Percentiles rank a stretch among this genome's conserved stretches.
Evolutionary conservation across 2,888 invertebrate species (phyloP).

Genomic region (Spodoptera littoralis): DNA sequence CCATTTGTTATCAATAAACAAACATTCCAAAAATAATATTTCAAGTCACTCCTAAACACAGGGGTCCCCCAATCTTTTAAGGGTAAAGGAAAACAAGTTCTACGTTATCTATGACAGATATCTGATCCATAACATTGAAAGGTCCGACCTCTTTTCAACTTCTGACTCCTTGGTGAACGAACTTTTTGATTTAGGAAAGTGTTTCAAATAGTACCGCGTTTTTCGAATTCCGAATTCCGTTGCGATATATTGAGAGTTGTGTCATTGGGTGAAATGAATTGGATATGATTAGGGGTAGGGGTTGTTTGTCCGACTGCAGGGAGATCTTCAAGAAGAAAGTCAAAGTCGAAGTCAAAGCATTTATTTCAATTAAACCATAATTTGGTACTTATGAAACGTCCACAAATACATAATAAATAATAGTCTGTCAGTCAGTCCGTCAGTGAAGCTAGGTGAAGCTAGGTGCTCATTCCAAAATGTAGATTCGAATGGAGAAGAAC

Average conservation of each 20-base stretch:
- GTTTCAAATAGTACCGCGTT: slow-evolving; percentile 10
- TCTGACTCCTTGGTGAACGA: slow-evolving; percentile 17
- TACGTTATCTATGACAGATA: slow-evolving; percentile 28
- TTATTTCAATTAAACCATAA: too few relatives aligned
- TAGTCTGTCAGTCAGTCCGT: too few relatives aligned
- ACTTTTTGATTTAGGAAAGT: slow-evolving; percentile 33
- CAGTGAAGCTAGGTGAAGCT: too few relatives aligned
- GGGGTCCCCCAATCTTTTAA: not conserved
- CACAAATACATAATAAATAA: too few relatives aligned
- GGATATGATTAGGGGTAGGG: not conserved
- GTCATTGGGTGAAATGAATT: not conserved
- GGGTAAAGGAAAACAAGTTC: slow-evolving; percentile 21
- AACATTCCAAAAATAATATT: too few relatives aligned
- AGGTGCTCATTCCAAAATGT: too few relatives aligned
- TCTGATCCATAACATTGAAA: slow-evolving; percentile 22
- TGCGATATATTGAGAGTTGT: slow-evolving; percentile 12
- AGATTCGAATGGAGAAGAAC: too few relatives aligned
- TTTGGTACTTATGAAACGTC: too few relatives aligned
- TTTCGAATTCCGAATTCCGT: slow-evolving; percentile 16
- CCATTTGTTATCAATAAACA: too few relatives aligned
- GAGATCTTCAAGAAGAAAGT: too few relatives aligned
- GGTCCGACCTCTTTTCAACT: slow-evolving; percentile 24
- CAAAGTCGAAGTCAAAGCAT: too few relatives aligned
- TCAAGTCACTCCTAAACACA: not conserved
- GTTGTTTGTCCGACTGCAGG: too few relatives aligned